Evolutionary conservation across 2,797 vertebrate species (phyloP), one percentile per base, ranked within the genome.

Genomic region (Iguana delicatissima): DNA sequence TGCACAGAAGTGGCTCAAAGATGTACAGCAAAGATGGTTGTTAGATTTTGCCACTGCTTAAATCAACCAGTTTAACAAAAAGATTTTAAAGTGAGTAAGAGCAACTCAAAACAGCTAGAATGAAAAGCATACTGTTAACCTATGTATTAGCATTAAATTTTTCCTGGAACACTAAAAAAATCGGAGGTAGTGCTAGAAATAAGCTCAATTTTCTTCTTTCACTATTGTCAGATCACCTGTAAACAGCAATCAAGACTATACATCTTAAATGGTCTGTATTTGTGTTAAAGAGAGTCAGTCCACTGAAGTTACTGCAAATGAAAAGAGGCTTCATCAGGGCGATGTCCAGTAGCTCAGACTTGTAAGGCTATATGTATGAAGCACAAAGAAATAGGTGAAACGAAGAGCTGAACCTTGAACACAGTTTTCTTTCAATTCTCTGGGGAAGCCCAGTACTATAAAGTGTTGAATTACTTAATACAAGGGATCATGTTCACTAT

Each of bases 401-500:
- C 95, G 73, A 96, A 97, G 93, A 96, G 91, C 84, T 5, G 24
- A 95, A 57, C 83, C 93, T 94, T 93, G 92, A 96, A 97, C 95
- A 96, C 94, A 97, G 97, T 97, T 98, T 97, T 97, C 97, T 97
- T 96, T 96, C 97, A 94, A 89, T 93, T 97, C 98, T 97, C 97
- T 97, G 97, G 98, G 98, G 98, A 98, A 98, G 96, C 74, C 87
- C 79, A 92, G 87, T 93, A 97, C 97, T 96, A 97, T 95, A 12
- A 97, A 96, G 90, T 97, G 96, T 96, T 98, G 93, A 97, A 98
- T 98, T 98, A 97, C 97, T 94, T 95, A 96, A 97, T 97, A 97
- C 90, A 93, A 91, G 95, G 98, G 98, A 98, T 99, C 98, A 97
- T 96, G 95, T 99, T 98, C 96, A 97, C 97, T 96, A 97, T 97